Evolutionary conservation across 2,113 vertebrate genomes (phyloP).

Genomic region (Nycticryphes semicollaris): DNA sequence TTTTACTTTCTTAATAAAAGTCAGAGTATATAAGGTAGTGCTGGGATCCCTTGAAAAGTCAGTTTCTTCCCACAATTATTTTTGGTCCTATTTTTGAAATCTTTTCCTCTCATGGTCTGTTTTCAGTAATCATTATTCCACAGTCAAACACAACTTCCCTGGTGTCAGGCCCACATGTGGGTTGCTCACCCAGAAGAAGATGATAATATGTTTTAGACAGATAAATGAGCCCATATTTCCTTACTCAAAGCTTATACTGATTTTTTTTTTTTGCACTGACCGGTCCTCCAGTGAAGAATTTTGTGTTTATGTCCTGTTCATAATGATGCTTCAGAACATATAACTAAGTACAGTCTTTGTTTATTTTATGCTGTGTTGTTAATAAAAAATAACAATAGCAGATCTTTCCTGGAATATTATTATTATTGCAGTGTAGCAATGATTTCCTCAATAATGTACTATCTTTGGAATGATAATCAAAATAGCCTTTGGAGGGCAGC

Average conservation of each 20-base stretch:
- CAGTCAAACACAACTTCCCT: background rate
- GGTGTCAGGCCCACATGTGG: background rate
- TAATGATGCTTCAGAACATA: background rate
- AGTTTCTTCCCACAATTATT: background rate
- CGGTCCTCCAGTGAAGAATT: background rate
- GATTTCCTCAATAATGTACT: background rate
- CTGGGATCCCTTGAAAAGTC: background rate
- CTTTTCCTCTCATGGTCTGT: background rate
- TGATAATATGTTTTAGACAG: background rate
- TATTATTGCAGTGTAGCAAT: background rate
- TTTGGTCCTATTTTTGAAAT: background rate
- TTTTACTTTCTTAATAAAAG: background rate
- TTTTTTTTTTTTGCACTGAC: background rate
- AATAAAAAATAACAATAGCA: background rate
- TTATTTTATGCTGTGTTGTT: background rate
- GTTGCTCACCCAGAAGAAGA: background rate
- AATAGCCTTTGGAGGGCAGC: constrained; percentile 60
- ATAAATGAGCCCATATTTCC: accelerated
- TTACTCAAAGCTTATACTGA: background rate
- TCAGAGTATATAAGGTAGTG: background rate
- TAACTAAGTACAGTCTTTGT: background rate
- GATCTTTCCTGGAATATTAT: background rate
- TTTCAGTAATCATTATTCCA: background rate
- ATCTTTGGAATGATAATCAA: background rate
- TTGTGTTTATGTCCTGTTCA: background rate